phyloP scores from a whole-genome alignment of 2,113 vertebrate species.

The Benitochromis conjunctus region DNA sequence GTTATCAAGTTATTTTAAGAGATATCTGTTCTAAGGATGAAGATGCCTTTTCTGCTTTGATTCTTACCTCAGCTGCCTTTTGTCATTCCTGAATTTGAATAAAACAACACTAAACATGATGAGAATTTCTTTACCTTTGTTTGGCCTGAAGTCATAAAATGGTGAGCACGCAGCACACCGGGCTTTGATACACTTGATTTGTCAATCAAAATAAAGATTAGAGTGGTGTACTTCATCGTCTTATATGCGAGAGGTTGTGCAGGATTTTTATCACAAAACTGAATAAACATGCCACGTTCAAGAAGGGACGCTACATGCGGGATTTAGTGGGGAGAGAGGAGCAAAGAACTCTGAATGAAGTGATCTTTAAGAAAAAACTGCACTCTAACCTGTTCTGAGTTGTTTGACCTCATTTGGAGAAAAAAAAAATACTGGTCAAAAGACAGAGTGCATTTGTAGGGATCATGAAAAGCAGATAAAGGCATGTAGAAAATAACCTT shows the following conservation, averaged over 20 bases:
- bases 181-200: neutral
- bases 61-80: neutral
- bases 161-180: neutral
- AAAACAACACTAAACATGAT: constrained; percentile 16
- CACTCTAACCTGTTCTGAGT: neutral
- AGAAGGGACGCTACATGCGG: too few species aligned
- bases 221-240: neutral
- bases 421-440: neutral
- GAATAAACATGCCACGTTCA: too few species aligned
- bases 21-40: neutral
- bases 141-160: neutral
- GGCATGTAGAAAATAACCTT: neutral
- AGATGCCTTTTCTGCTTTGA: neutral
- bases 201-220: neutral
- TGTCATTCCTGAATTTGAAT: neutral
- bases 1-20: neutral
- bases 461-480: neutral
- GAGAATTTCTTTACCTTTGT: neutral
- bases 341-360: neutral
- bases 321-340: neutral
- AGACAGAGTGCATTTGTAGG: neutral
- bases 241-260: neutral
- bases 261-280: too few species aligned
- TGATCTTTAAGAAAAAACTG: neutral
- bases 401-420: neutral